A percentile compares a stretch with the other conserved stretches of the same genome.
Evolutionary conservation across 2,797 vertebrate species (phyloP).

Genomic region (Platyrinchus mystaceus): DNA sequence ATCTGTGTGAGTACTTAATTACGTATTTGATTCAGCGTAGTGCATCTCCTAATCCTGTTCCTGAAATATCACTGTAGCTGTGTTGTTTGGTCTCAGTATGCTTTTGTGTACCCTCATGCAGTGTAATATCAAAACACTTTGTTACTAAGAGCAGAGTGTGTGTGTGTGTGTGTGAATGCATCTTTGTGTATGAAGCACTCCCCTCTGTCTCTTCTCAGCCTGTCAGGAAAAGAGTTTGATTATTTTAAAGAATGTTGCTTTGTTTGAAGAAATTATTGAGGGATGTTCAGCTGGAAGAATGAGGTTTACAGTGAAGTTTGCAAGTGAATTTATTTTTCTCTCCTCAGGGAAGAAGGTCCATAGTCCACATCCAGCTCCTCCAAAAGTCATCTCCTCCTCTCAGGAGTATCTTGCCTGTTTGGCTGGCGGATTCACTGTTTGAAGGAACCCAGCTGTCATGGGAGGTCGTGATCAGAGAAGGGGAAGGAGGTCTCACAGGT

Average conservation of each 20-base stretch:
- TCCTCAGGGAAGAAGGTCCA: neutral
- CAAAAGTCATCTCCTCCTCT: neutral
- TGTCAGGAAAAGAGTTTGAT: neutral
- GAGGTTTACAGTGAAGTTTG: neutral
- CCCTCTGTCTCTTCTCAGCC: neutral
- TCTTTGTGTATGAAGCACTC: neutral
- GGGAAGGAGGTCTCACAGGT: neutral
- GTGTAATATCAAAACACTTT: constrained; percentile 22
- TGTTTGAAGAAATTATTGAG: constrained; percentile 39
- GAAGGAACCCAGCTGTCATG: neutral
- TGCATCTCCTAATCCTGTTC: neutral
- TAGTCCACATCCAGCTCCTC: neutral
- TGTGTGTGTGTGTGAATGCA: neutral
- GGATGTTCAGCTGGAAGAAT: neutral
- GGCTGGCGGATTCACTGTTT: neutral
- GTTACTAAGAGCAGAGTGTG: neutral
- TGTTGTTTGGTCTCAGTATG: constrained; percentile 29
- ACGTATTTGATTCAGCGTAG: neutral
- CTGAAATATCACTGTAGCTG: neutral
- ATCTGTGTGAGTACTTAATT: neutral
- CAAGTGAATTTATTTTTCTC: constrained; percentile 34
- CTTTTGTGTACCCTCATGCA: neutral
- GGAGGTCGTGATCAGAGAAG: constrained; percentile 3
- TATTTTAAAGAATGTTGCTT: constrained; percentile 11
- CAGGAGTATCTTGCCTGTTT: neutral